Percentiles rank a stretch among this genome's conserved stretches.
Evolutionary conservation across 64 coral and sea anemone genomes (phyloP).

Genomic region (Anthopleura sola): DNA sequence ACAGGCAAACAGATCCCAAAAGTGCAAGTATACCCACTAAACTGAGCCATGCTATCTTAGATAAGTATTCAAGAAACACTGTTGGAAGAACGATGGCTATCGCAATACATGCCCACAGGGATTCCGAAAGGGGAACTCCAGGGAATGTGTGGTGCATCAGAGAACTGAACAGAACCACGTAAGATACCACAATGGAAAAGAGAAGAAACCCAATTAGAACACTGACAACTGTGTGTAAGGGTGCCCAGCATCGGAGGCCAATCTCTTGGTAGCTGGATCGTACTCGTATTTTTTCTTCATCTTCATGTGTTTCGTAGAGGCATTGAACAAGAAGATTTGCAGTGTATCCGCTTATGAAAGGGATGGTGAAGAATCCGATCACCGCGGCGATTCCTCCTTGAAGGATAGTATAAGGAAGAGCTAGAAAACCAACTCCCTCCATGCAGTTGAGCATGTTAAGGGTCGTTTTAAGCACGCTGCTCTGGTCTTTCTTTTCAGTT

Average conservation of each 20-base stretch:
- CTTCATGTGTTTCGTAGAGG: neutral
- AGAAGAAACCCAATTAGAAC: neutral
- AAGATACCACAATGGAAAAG: neutral
- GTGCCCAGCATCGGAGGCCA: conserved; percentile 15
- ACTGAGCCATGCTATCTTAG: conserved; percentile 40
- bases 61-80: conserved; percentile 28
- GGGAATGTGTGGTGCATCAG: conserved; percentile 6
- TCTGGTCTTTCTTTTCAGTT: neutral
- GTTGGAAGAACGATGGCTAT: conserved; percentile 26
- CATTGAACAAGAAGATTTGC: conserved; percentile 9
- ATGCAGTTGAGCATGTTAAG: conserved; percentile 40
- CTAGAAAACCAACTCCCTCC: conserved; percentile 36
- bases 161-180: conserved; percentile 23
- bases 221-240: neutral
- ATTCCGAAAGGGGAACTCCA: neutral
- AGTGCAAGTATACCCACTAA: conserved; percentile 26
- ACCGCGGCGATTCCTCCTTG: conserved; percentile 1
- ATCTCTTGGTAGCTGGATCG: conserved; percentile 32
- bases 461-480: conserved; percentile 2
- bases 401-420: conserved; percentile 15
- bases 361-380: neutral
- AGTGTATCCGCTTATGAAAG: conserved; percentile 14
- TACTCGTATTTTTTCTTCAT: conserved; percentile 5
- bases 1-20: neutral
- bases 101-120: conserved; percentile 24